Base-by-base conservation (phyloP, 2,797 vertebrate genomes). In the Cynodonichthys magdalenae region DNA sequence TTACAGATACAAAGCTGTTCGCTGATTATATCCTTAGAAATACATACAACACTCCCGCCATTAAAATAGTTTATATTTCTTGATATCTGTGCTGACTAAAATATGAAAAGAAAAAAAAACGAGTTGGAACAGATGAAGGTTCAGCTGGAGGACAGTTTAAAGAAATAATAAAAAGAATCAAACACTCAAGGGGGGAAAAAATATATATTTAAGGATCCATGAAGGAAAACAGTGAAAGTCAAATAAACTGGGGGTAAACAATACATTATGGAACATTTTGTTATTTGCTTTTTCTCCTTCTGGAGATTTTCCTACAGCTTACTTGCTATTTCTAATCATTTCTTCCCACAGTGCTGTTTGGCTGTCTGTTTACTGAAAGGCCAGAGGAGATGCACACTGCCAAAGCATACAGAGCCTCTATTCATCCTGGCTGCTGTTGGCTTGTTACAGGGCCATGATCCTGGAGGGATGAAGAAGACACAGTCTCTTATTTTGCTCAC, bases 361-460 rank as follows among this genome's bases (percentile, higher is more conserved):
- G 19, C 71, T 24, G 59, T 78, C 15, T 89, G 80, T 92, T 91
- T 89, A 84, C 74, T 65, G 54, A 85, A 82, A 45, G 45, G 66
- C 70, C 58, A 74, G 84, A 31, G 18, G 77, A 85, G 75, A 82
- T 18, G 46, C 56, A 53, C 27, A 52, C 53, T 68, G 78, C 81
- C 82, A 82, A 71, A 67, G 44, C 62, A 71, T 34, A 92, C 84
- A 93, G 77, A 87, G 81, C 28, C 77, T 84, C 81, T 80, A 90
- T 92, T 94, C 89, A 91, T 90, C 50, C 60, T 20, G 27, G 64
- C 71, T 68, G 74, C 52, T 64, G 67, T 75, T 81, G 77, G 72
- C 71, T 63, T 53, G 47, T 53, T 63, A 71, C 78, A 61, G 72
- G 60, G 75, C 81, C 67, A 9, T 70, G 80, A 83, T 80, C 80